Percentiles rank a stretch among this genome's conserved stretches.
These are phyloP conservation scores for Epinotia demarniana DNA, from an alignment of 2,888 invertebrate genomes.

Conservation along the genomic window DNA sequence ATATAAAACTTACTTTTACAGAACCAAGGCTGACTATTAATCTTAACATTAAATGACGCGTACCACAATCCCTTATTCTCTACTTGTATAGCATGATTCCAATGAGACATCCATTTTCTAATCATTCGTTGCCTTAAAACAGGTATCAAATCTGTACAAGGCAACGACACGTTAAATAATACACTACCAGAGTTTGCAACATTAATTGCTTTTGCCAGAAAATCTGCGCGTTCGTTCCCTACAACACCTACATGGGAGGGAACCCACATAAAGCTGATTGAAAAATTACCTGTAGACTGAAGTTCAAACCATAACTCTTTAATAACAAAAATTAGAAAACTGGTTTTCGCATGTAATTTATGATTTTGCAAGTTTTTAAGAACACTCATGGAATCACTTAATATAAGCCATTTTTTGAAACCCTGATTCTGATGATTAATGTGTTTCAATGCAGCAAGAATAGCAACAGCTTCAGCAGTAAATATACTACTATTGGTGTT, in stretches of 20 bases:
- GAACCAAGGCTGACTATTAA: too few relatives aligned
- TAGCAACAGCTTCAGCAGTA: slow-evolving; percentile 2
- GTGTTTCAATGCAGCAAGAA: not conserved
- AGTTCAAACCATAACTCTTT: not conserved
- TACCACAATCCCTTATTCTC: too few relatives aligned
- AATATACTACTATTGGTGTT: not conserved
- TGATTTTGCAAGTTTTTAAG: not conserved
- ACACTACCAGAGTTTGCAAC: not conserved
- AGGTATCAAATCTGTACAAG: not conserved
- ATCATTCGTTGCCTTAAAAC: not conserved
- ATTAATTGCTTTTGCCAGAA: not conserved
- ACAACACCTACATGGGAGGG: too few relatives aligned
- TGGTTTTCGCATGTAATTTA: not conserved
- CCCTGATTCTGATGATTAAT: not conserved
- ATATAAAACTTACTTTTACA: too few relatives aligned
- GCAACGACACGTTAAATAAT: not conserved
- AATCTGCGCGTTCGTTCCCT: not conserved
- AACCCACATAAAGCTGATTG: too few relatives aligned
- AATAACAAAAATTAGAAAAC: not conserved
- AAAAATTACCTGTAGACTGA: too few relatives aligned
- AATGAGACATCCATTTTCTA: not conserved
- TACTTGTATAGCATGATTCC: not conserved
- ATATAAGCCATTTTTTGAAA: not conserved
- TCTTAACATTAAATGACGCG: too few relatives aligned
- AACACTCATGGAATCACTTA: slow-evolving; percentile 5